Base-by-base conservation (phyloP, 64 coral and sea anemone species). In the Pocillopora damicornis region DNA sequence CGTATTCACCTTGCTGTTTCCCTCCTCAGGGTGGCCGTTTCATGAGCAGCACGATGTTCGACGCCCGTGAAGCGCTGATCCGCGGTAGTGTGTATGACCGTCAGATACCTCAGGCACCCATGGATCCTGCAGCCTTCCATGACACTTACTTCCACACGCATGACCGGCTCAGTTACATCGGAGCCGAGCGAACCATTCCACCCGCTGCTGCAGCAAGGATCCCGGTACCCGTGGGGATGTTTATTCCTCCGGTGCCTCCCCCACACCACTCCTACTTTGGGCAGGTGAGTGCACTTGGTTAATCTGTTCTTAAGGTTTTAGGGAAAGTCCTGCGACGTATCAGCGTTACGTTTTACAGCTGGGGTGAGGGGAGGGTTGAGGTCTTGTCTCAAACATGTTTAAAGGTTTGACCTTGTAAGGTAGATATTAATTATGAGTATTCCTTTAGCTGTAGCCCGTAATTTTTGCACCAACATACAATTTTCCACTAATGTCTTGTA, bases 31-130 rank as follows among this genome's bases (percentile, higher is more conserved):
- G 97, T 37, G 97, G 97, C 35, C 97, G 97, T 61, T 99, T 95
- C 88, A 99, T 99, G 97, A 99, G 93, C 22, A 90, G 77, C 25
- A 99, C 97, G 13, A 99, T 99, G 97, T 99, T 99, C 78, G 97
- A 99, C 79, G 97, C 97, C 13, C 97, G 97, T 51, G 97, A 99
- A 38, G 97, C 93, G 14, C 86, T 99, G 25, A 87, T 99, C 63
- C 97, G 90, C 16, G 97, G 97, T 9, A 76, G 97, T 2, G 79
- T 99, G 35, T 95, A 95, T 25, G 97, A 95, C 78, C 86, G 93
- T 7, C 87, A 90, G 36, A 95, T 99, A 9, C 93, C 97, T 10
- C 37, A 57, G 1, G 81, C 81, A 59, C 93, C 88, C 4, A 99
- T 99, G 90, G 97, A 99, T 20, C 95, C 88, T 11, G 73, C 93